These are phyloP conservation scores for Galeopterus variegatus DNA, from an alignment of 2,113 vertebrate species.

Conservation along the genomic window DNA sequence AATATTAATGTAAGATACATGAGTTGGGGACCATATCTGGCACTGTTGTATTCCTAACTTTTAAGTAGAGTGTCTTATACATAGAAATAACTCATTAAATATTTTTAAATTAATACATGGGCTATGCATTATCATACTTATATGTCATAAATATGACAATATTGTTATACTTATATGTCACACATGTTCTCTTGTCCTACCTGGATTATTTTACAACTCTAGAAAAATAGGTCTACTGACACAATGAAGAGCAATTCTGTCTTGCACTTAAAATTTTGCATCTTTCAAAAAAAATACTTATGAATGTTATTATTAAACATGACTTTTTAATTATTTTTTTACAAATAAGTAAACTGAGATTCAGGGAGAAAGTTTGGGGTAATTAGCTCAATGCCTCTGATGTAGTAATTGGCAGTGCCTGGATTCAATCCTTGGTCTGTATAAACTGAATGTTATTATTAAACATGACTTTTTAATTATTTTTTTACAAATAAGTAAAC, in stretches of 20 bases:
- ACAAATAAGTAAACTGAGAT: not conserved
- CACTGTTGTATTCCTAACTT: not conserved
- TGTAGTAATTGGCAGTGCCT: not conserved
- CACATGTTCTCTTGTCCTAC: not conserved
- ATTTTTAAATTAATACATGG: not conserved
- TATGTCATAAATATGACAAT: not conserved
- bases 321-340: not conserved
- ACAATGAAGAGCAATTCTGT: not conserved
- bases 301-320: not conserved
- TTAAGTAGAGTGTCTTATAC: not conserved
- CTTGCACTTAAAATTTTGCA: not conserved
- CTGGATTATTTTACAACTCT: not conserved
- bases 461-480: not conserved
- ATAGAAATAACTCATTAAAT: not conserved
- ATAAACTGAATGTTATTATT: not conserved
- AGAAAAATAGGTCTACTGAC: slow-evolving; percentile 8
- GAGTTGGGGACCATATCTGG: not conserved
- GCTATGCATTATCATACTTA: not conserved
- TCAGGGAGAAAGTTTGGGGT: not conserved
- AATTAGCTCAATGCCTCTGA: not conserved
- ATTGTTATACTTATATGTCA: not conserved
- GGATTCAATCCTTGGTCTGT: not conserved
- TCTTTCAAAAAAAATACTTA: not conserved
- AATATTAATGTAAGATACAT: slow-evolving; percentile 5
- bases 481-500: not conserved